Conservation (phyloP, 2,113 vertebrate genomes). For the Corapipo altera region DNA sequence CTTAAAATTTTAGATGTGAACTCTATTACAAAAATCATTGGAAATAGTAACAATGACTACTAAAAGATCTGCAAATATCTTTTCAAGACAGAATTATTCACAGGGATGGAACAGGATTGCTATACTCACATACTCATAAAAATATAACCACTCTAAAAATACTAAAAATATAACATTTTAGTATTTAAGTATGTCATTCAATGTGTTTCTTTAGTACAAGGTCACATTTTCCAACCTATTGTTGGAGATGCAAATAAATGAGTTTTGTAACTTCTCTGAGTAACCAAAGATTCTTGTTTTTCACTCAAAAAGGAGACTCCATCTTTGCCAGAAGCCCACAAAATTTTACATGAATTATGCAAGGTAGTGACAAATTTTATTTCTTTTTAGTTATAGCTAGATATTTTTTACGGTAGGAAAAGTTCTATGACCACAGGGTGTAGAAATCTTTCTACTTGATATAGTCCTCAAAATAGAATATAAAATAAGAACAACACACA, state of each 20-base stretch:
- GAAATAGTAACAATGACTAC: neutral
- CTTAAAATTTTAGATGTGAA: neutral
- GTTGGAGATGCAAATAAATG: neutral
- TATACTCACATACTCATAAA: neutral
- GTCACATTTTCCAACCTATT: neutral
- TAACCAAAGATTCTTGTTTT: neutral
- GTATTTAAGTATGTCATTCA: neutral
- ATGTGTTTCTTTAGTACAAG: neutral
- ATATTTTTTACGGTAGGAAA: neutral
- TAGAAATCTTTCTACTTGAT: neutral
- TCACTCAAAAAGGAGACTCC: neutral
- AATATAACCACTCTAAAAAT: neutral
- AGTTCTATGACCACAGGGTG: neutral
- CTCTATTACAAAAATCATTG: neutral
- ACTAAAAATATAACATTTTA: neutral
- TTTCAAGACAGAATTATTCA: neutral
- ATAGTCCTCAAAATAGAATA: neutral
- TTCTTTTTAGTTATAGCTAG: neutral
- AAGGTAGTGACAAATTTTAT: neutral
- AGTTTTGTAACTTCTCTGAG: neutral
- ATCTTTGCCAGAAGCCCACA: neutral
- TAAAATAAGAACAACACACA: neutral
- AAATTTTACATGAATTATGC: neutral
- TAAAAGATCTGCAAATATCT: neutral
- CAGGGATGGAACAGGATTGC: neutral